These are phyloP conservation scores for Turdus rufiventris DNA, from an alignment of 2,113 vertebrate genomes.

Conservation along the genomic window DNA sequence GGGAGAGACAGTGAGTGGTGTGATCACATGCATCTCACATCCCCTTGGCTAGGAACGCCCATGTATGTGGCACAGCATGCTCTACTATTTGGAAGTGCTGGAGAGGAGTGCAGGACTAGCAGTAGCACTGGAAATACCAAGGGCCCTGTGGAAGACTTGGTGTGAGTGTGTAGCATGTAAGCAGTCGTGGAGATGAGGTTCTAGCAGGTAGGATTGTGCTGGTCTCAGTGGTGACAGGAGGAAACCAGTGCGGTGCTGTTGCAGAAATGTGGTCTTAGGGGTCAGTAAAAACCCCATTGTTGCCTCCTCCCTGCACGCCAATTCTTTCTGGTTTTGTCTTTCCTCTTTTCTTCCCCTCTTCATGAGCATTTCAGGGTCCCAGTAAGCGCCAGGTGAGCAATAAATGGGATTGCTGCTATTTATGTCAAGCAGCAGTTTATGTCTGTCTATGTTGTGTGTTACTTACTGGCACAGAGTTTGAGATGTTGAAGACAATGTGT, in stretches of 20 bases:
- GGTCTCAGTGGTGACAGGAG: background rate
- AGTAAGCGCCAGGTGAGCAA: background rate
- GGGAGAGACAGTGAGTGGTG: background rate
- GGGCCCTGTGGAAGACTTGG: fast-evolving
- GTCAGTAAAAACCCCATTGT: background rate
- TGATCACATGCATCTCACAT: fast-evolving
- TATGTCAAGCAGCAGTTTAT: background rate
- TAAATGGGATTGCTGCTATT: background rate
- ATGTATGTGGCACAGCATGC: background rate
- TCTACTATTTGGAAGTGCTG: background rate
- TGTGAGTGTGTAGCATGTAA: background rate
- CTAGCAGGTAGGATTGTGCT: background rate
- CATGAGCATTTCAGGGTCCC: background rate
- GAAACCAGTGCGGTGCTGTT: background rate
- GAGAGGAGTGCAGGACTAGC: background rate
- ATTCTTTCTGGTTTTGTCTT: background rate
- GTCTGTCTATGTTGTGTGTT: background rate
- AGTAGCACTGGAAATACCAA: background rate
- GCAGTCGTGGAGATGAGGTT: background rate
- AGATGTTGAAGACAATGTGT: background rate
- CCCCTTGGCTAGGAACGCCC: background rate
- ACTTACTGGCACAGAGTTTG: background rate
- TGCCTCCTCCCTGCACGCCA: background rate
- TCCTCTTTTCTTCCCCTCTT: background rate
- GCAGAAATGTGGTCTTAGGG: fast-evolving